Base-by-base conservation (phyloP, 2,113 vertebrate genomes). In the Menidia beryllina region DNA sequence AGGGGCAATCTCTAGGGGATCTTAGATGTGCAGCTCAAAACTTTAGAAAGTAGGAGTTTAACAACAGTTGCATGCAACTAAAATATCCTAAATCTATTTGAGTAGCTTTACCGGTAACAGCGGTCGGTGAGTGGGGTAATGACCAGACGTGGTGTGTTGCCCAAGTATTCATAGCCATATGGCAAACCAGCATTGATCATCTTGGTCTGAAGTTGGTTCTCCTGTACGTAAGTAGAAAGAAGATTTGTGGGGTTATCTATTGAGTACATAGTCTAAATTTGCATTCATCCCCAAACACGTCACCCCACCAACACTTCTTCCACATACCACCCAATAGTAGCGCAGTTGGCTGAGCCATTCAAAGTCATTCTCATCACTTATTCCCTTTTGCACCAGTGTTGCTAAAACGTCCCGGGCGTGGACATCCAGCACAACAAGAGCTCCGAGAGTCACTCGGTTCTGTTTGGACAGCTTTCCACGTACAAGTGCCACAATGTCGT, bases 121-220 rank as follows among this genome's bases (percentile, higher is more conserved):
- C 96, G 92, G 81, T 97, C 96, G 8, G 95, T 97, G 69, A 97
- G 94, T 4, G 96, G 96, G 7, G 95, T 97, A 69, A 97, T 96
- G 79, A 97, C 96, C 77, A 97, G 80, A 21, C 96, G 88, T 11
- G 94, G 93, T 1, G 95, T 96, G 83, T 97, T 96, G 36, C 96
- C 95, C 64, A 96, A 93, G 70, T 97, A 97, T 27, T 97, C 95
- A 0, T 97, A 97, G n/a, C 96, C 95, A 52, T 97, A 97, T 7
- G 88, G 91, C 84, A 97, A 91, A 26, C 95, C 96, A n/a, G 96
- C 95, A 70, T 97, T 97, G 77, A 97, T 97, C 96, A 97, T 97
- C 84, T 95, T 97, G 70, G 95, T 98, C 89, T 97, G 91, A 34
- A 98, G 92, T 12, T 96, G 86, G n/a, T 93, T 90, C 30, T 95